Evolutionary conservation across 2,797 vertebrate species (phyloP), one percentile per base, ranked within the genome.

Genomic region (Glossophaga mutica): DNA sequence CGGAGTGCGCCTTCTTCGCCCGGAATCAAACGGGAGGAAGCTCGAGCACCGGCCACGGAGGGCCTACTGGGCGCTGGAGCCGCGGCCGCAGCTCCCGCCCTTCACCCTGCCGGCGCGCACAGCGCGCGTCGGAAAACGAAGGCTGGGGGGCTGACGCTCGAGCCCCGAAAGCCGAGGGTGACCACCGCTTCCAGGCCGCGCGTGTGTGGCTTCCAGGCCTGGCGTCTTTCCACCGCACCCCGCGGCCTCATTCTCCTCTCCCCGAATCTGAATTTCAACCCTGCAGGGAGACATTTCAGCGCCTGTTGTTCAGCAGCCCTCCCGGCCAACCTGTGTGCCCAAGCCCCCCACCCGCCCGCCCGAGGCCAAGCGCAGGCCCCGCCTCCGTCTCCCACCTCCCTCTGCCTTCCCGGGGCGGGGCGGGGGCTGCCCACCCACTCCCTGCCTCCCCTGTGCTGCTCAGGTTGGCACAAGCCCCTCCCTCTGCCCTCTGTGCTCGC

Each of bases 351-450:
- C 29, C 29, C 37, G 3, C 24, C 24, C 39, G 8, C 48, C 57
- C 44, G 9, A 55, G 26, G 78, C 62, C 11, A 57, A 78, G 9
- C 26, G 4, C 62, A 19, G 52, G n/a, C 1, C 24, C 50, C 67
- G 19, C 57, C 62, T 16, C 4, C 0, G 0, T 0, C 24, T 0
- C 37, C 10, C 2, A 4, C 42, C 1, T 0, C 1, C 15, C 70
- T 34, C 73, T 3, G 14, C 19, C 10, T n/a, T 8, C 4, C 7
- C 6, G 39, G 39, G n/a, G n/a, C n/a, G n/a, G 14, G 11, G 4
- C 0, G 26, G 57, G 24, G 39, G 39, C 4, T 39, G 39, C 39
- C 6, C 39, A 39, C 39, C 39, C 39, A 39, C 39, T 22, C n/a
- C 19, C 93, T 2, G 21, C 76, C 57, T n/a, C 44, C 67, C 48